Evolutionary conservation across 2,888 invertebrate species (phyloP), one percentile per base, ranked within the genome.

Genomic region (Stomorhina lunata): DNA sequence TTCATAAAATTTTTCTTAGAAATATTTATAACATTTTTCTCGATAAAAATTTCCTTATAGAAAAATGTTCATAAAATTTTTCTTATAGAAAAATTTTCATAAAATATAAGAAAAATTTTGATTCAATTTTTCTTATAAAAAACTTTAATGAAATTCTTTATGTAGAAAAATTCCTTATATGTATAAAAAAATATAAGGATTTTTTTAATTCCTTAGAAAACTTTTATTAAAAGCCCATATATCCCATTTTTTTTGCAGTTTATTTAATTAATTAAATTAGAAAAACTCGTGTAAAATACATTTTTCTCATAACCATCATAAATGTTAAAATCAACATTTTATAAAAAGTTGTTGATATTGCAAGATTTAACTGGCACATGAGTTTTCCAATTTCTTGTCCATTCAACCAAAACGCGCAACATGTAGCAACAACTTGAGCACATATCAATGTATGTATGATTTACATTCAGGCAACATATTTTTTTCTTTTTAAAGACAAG

Each of bases 271-370:
- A 82, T 65, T 79, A 71, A 69, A 75, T 27, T 43, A 57, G 50
- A 79, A 27, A 40, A 66, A 61, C 59, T 65, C 29, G 40, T 15
- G 32, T 40, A 50, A 17, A 59, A 65, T 43, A 59, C 0, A 66
- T 48, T 75, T 75, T 81, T 82, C 81, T 79, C 81, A 82, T 82
- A 82, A 71, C 75, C 45, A 75, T 82, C 79, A 82, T 71, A 82
- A 76, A 79, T 76, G 66, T 66, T 73, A 66, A 59, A 59, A 69
- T 71, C 71, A 75, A 76, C 53, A 48, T 79, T 59, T 40, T 37
- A n/a, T 10, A 20, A 17, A 61, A 77, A 59, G 66, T 66, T 82
- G 75, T 79, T 79, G 79, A 79, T 79, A 79, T 79, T 50, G 43
- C 50, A 79, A 66, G 25, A 82, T 65, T 71, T 53, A 45, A 45